Base-by-base conservation (phyloP, 2,113 vertebrate species). In the Mesitornis unicolor region DNA sequence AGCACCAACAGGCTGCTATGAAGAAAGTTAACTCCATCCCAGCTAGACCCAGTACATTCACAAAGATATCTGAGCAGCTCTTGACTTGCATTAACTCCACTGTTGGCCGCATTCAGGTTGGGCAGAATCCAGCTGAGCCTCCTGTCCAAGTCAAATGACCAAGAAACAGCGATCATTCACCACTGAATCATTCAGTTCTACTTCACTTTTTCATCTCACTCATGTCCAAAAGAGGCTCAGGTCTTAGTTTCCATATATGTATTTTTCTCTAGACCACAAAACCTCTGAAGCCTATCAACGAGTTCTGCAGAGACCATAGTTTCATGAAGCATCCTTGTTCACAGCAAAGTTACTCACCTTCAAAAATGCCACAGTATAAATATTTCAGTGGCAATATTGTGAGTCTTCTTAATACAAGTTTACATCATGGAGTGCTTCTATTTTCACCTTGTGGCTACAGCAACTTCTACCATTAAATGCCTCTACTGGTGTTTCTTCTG, bases 171-270 rank as follows among this genome's bases (percentile, higher is more conserved):
- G 29, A 56, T 60, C 61, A 93, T 79, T 91, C 78, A 83, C 25
- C 28, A 51, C 42, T 95, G 90, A 97, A 69, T 93, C 88, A 86
- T 36, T 50, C 22, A 56, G 22, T 74, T 82, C 61, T 87, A 57
- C 92, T 92, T 93, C 94, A 86, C 51, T 90, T 92, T 95, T 95
- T 92, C 45, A 74, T 61, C 29, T 33, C 19, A 50, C 22, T 60
- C 16, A 6, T 25, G 16, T 43, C 45, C 38, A 86, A 38, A 74
- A 16, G 19, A 80, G 7, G 14, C 5, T 76, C 45, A 69, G 33
- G 25, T 73, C 24, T 45, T 76, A 56, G 8, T n/a, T 90, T 65
- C 25, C 18, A 13, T 26, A 33, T 29, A 24, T 29, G 3, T 28
- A 14, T 38, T 67, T 92, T 88, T 50, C 40, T 43, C 50, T 74